Base-by-base conservation (phyloP, 1,140 invertebrate species). In the Zaprionus kolodkinae region DNA sequence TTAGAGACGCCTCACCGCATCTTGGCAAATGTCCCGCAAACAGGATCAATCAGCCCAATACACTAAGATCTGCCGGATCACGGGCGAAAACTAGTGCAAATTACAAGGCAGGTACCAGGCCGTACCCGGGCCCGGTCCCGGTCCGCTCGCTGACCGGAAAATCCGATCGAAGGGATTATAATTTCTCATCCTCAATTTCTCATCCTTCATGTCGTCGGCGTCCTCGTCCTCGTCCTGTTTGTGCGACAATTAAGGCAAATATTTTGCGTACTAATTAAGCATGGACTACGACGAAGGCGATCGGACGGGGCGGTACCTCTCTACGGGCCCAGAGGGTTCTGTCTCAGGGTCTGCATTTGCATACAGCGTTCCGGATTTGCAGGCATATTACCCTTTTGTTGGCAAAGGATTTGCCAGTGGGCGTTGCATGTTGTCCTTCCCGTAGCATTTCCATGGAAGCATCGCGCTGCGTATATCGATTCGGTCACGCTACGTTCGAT, bases 201-300 rank as follows among this genome's bases (percentile, higher is more conserved):
- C 69, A 61, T 64, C 50, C 54, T 69, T 66, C 35, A 50, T 27
- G 21, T 54, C 52, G 21, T 43, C 56, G 56, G 27, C 25, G 6
- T 30, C 27, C 3, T 30, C 40, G 62, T 10, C 10, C 17, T 35
- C 38, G 27, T 30, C 17, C 38, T 69, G 76, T 64, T 71, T 80
- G 79, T 72, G 57, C 63, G 71, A 78, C 81, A 91, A 91, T 91
- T 91, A 88, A 73, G 86, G 79, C 89, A 91, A 91, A 91, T 91
- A 91, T 91, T 91, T 91, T 91, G 89, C 72, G 89, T 91, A 89
- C 85, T 91, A 91, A 91, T 91, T 91, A 87, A 89, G 79, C 79
- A 65, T 21, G 72, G 72, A 57, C 69, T 36, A 4, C 27, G 27
- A 30, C 54, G 57, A 13, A 4, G 17, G 48, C 36, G 13, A 13